Evolutionary conservation across 2,113 vertebrate species (phyloP).

Genomic region (Neomonachus schauinslandi): DNA sequence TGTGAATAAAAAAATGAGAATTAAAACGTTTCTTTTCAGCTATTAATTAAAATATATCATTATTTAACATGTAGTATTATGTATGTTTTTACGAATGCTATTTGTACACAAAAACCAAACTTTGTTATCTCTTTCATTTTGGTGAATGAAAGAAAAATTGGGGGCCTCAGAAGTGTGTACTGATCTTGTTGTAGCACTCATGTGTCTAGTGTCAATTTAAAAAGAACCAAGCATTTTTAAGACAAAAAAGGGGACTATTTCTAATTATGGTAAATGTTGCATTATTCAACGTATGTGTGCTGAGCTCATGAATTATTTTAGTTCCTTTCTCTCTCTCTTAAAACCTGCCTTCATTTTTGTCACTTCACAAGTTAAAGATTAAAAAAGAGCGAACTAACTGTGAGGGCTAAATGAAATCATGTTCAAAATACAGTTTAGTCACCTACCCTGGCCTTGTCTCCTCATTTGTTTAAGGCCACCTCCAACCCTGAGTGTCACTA

Average conservation of each 20-base stretch:
- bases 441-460: not conserved
- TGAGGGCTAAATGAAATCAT: not conserved
- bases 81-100: not conserved
- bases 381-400: not conserved
- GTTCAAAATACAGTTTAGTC: not conserved
- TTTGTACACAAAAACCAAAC: not conserved
- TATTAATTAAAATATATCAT: not conserved
- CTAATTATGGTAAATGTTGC: not conserved
- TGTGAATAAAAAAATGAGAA: slow-evolving; percentile 40
- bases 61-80: not conserved
- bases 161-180: not conserved
- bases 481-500: not conserved
- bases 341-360: slow-evolving; percentile 1
- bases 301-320: not conserved
- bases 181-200: not conserved
- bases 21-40: not conserved
- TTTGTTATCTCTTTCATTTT: not conserved
- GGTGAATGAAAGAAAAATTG: slow-evolving; percentile 13
- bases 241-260: not conserved
- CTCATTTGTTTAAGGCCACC: not conserved
- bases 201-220: not conserved
- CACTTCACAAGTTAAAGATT: not conserved
- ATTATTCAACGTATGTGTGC: not conserved
- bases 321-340: not conserved
- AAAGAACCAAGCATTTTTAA: slow-evolving; percentile 6